A percentile compares a stretch with the other conserved stretches of the same genome.
Evolutionary conservation across 2,888 invertebrate genomes (phyloP).

Genomic region (Epiblema foenella): DNA sequence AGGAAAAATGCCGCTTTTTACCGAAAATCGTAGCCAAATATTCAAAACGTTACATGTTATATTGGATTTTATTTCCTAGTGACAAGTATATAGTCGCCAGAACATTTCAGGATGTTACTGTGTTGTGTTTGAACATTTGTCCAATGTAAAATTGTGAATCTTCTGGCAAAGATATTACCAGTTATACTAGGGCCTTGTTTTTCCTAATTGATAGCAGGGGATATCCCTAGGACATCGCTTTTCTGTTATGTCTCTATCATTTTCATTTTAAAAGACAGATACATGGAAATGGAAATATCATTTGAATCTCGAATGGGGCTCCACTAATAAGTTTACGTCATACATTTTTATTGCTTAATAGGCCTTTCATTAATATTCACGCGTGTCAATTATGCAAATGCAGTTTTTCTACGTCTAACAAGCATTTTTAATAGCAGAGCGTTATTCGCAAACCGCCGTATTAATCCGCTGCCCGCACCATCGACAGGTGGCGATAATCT

Average conservation of each 20-base stretch:
- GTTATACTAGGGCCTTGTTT: too few relatives aligned
- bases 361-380: slow-evolving; percentile 42
- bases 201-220: too few relatives aligned
- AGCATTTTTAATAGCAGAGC: slow-evolving; percentile 51
- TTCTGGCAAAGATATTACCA: too few relatives aligned
- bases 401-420: slow-evolving; percentile 47
- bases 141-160: too few relatives aligned
- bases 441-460: slow-evolving; percentile 38
- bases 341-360: slow-evolving; percentile 21
- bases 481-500: slow-evolving; percentile 81
- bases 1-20: too few relatives aligned
- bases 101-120: too few relatives aligned
- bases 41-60: too few relatives aligned
- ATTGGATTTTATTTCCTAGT: too few relatives aligned
- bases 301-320: background rate
- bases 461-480: slow-evolving; percentile 65
- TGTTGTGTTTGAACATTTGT: too few relatives aligned
- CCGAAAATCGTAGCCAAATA: too few relatives aligned
- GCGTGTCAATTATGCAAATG: slow-evolving; percentile 46
- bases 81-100: too few relatives aligned
- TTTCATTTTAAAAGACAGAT: background rate
- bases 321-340: background rate
- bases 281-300: background rate
- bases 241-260: background rate
- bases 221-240: too few relatives aligned